Percentiles rank a stretch among this genome's conserved stretches.
These are phyloP conservation scores for Panthera tigris DNA, from an alignment of 2,113 vertebrate species.

Conservation along the genomic window DNA sequence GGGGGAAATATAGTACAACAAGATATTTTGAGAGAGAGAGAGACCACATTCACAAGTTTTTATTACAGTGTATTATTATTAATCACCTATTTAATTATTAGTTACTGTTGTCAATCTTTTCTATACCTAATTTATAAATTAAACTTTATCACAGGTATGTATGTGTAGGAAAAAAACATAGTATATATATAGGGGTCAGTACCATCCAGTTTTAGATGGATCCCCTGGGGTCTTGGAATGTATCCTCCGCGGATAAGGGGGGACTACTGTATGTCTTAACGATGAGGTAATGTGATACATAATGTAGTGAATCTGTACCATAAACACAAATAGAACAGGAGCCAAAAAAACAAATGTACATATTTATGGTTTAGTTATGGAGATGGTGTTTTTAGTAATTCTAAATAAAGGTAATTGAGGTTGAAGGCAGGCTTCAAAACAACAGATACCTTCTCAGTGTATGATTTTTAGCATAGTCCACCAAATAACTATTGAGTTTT, in stretches of 20 bases:
- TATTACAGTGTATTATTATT: not conserved
- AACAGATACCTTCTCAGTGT: not conserved
- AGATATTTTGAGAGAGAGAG: not conserved
- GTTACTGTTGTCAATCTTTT: not conserved
- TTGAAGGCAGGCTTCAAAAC: not conserved
- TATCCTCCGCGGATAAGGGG: not conserved
- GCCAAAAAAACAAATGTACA: not conserved
- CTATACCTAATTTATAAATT: not conserved
- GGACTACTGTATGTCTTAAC: not conserved
- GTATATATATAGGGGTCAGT: not conserved
- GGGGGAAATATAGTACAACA: no score
- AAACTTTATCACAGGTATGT: not conserved
- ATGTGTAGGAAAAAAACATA: not conserved
- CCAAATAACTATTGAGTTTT: conserved; percentile 1
- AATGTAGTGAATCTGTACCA: not conserved
- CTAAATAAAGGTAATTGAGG: not conserved
- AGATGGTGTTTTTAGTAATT: not conserved
- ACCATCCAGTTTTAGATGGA: not conserved
- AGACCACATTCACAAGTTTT: not conserved
- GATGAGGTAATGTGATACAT: not conserved
- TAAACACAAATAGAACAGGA: not conserved
- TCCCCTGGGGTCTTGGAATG: not conserved
- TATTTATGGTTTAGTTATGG: not conserved
- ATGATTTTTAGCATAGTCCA: not conserved
- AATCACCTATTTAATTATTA: not conserved